Percentiles rank a stretch among this genome's conserved stretches.
These are phyloP conservation scores for Watsonalla cultraria DNA, from an alignment of 2,888 invertebrate species.

Conservation along the genomic window DNA sequence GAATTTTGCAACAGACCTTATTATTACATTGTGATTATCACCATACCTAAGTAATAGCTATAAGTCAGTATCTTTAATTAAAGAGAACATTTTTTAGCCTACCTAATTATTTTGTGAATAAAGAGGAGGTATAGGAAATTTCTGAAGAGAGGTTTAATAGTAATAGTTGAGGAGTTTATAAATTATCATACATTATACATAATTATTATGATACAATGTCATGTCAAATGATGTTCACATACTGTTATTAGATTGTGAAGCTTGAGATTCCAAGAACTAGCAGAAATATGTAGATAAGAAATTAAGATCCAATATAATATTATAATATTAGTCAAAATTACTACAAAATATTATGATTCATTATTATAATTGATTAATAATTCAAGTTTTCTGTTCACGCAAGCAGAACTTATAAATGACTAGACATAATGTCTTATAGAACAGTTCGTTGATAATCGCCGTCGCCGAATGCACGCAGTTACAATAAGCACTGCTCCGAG, in stretches of 20 bases:
- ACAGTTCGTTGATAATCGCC: slow-evolving; percentile 64
- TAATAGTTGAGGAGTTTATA: slow-evolving; percentile 6
- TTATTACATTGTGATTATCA: slow-evolving; percentile 56
- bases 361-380: slow-evolving; percentile 17
- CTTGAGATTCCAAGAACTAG: slow-evolving; percentile 37
- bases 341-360: slow-evolving; percentile 1
- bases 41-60: slow-evolving; percentile 54
- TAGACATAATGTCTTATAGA: slow-evolving; percentile 60
- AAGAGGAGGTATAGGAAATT: slow-evolving; percentile 5
- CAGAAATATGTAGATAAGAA: slow-evolving; percentile 6
- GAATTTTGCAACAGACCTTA: slow-evolving; percentile 65
- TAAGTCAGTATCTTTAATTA: slow-evolving; percentile 59
- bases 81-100: slow-evolving; percentile 58
- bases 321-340: neutral
- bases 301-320: slow-evolving; percentile 4
- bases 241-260: slow-evolving; percentile 22
- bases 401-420: slow-evolving; percentile 58
- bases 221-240: slow-evolving; percentile 9
- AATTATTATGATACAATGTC: slow-evolving; percentile 7
- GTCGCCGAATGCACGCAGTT: slow-evolving; percentile 40
- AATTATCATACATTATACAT: neutral
- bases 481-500: slow-evolving; percentile 42
- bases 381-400: slow-evolving; percentile 28
- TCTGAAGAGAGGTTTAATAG: neutral
- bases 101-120: slow-evolving; percentile 43